Percentiles rank a stretch among this genome's conserved stretches.
These are phyloP conservation scores for Chionoecetes opilio DNA, from an alignment of 1,140 invertebrate genomes.

Conservation along the genomic window DNA sequence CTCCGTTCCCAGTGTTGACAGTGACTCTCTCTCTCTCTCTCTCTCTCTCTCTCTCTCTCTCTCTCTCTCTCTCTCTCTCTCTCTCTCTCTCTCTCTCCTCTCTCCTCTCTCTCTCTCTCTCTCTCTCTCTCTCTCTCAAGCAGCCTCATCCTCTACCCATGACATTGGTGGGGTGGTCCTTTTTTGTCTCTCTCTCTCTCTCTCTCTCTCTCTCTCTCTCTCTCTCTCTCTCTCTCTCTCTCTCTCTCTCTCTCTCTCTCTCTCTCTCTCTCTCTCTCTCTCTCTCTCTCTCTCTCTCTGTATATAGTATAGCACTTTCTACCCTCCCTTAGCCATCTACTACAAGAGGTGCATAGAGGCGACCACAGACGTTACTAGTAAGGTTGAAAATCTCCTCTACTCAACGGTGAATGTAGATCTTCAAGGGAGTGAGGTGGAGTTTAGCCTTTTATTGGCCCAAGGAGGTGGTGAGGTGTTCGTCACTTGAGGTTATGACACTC, in stretches of 20 bases:
- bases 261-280: slow-evolving; percentile 46
- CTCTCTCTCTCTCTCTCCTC: slow-evolving; percentile 58
- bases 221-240: slow-evolving; percentile 27
- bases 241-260: slow-evolving; percentile 47
- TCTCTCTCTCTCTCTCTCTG: slow-evolving; percentile 39
- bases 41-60: slow-evolving; percentile 66
- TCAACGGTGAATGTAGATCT: not conserved
- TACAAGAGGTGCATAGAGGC: slow-evolving; percentile 1
- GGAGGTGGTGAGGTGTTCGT: not conserved
- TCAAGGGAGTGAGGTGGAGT: not conserved
- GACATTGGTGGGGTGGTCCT: not conserved
- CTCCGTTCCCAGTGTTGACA: not conserved
- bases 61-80: slow-evolving; percentile 61
- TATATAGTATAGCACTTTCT: not conserved
- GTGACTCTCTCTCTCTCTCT: slow-evolving; percentile 47
- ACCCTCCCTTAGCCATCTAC: not conserved
- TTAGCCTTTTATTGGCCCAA: not conserved
- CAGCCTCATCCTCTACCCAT: not conserved
- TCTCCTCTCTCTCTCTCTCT: slow-evolving; percentile 52
- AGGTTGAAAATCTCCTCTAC: too few species aligned
- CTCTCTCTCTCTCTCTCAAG: slow-evolving; percentile 50
- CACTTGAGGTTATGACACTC: slow-evolving; percentile 29
- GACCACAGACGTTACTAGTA: not conserved
- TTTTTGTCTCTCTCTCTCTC: slow-evolving; percentile 50
- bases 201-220: slow-evolving; percentile 14